Evolutionary conservation across 2,888 invertebrate genomes (phyloP), one percentile per base, ranked within the genome.

Genomic region (Caenorhabditis virilis): DNA sequence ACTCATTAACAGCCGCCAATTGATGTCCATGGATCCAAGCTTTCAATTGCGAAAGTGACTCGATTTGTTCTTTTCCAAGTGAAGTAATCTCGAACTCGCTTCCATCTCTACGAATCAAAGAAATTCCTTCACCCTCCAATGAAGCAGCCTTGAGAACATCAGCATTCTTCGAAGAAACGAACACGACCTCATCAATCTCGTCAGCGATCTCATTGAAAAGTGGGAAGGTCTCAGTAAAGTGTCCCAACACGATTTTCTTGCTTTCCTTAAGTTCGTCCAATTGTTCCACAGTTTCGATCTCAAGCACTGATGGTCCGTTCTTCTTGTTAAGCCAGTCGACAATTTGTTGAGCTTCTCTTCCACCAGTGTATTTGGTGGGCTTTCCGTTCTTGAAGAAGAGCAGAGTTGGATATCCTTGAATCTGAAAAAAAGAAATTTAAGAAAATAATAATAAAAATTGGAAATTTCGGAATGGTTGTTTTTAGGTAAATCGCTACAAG

Each of bases 371-470:
- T 77, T 95, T 93, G 62, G 90, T 86, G 57, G 90, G 88, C 70
- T 86, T 88, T 80, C 92, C 92, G 74, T 89, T 90, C 78, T 89
- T 89, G 89, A 92, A 95, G 89, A 97, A 95, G 85, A 95, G 95
- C 68, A 97, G 87, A 0, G 97, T 97, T 39, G 97, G 97, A 84
- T 95, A 97, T 49, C 95, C 95, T 72, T 90, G 88, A 41, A 97
- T 90, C 30, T 89, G 89, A 83, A 89, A 90, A n/a, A n/a, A n/a
- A n/a, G n/a, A n/a, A n/a, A n/a, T n/a, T n/a, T n/a, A n/a, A n/a
- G n/a, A n/a, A n/a, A n/a, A n/a, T n/a, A n/a, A n/a, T n/a, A n/a
- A n/a, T n/a, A n/a, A n/a, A n/a, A n/a, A n/a, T n/a, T n/a, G n/a
- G n/a, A n/a, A n/a, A n/a, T n/a, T n/a, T n/a, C n/a, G n/a, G n/a